Conservation (phyloP, 2,113 vertebrate genomes). For the Heliornis fulica region DNA sequence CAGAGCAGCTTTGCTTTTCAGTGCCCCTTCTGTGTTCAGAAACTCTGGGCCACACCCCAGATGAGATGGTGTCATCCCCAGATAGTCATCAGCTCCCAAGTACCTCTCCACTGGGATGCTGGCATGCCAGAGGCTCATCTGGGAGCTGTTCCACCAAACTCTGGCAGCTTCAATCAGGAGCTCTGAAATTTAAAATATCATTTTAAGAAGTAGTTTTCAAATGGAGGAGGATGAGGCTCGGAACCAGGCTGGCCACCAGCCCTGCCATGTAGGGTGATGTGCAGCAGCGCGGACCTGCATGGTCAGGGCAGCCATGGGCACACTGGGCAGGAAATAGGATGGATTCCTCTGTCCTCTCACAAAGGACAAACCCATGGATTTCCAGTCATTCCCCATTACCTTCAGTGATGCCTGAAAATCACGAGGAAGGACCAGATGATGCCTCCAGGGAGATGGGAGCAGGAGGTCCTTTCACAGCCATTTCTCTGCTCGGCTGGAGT, state of each 20-base stretch:
- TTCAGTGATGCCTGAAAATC: background rate
- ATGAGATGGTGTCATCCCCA: background rate
- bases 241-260: background rate
- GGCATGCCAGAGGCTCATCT: rapidly evolving
- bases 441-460: background rate
- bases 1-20: background rate
- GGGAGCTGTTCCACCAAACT: background rate
- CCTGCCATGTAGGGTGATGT: rapidly evolving
- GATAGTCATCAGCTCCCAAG: background rate
- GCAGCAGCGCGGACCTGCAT: rapidly evolving
- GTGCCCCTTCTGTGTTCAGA: background rate
- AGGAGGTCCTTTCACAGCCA: background rate
- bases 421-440: background rate
- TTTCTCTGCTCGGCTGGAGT: background rate
- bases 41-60: background rate
- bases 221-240: background rate
- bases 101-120: rapidly evolving
- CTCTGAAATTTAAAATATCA: background rate
- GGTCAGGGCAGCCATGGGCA: too few species aligned
- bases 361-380: background rate
- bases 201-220: background rate
- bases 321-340: background rate
- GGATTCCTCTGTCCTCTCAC: background rate
- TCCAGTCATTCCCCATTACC: background rate
- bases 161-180: background rate